These are phyloP conservation scores for Cheilosia variabilis DNA, from an alignment of 2,888 invertebrate species.

Conservation along the genomic window DNA sequence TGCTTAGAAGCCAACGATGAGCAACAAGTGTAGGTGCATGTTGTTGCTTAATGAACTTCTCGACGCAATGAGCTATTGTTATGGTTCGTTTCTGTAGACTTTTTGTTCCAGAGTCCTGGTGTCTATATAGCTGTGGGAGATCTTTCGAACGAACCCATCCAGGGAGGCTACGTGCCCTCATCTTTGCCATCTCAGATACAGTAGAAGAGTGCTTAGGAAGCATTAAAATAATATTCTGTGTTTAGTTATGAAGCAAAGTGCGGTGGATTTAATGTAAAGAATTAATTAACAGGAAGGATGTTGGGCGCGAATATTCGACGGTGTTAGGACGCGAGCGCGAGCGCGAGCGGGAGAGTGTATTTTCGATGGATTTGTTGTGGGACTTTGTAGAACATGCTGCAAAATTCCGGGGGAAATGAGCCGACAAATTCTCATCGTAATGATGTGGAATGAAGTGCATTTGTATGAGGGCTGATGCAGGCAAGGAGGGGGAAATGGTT, in stretches of 20 bases:
- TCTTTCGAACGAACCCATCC: background rate
- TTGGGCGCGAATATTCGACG: constrained; percentile 17
- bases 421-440: constrained; percentile 2
- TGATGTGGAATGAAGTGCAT: background rate
- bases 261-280: constrained; percentile 47
- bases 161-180: constrained; percentile 11
- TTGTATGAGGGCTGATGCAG: no score
- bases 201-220: constrained; percentile 43
- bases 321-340: background rate
- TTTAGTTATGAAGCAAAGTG: constrained; percentile 55
- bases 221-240: constrained; percentile 52
- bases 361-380: constrained; percentile 14
- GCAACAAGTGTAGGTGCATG: constrained; percentile 75
- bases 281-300: constrained; percentile 58
- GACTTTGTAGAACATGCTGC: background rate
- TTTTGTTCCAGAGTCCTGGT: constrained; percentile 4
- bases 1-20: constrained; percentile 66
- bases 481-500: no score
- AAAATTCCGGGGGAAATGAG: constrained; percentile 10
- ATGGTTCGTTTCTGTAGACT: constrained; percentile 39
- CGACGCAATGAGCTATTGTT: constrained; percentile 71
- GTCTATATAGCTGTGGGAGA: constrained; percentile 38
- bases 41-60: constrained; percentile 74
- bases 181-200: background rate
- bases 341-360: background rate